Evolutionary conservation across 2,888 invertebrate species (phyloP).

Genomic region (Drosophila nigritarsus): DNA sequence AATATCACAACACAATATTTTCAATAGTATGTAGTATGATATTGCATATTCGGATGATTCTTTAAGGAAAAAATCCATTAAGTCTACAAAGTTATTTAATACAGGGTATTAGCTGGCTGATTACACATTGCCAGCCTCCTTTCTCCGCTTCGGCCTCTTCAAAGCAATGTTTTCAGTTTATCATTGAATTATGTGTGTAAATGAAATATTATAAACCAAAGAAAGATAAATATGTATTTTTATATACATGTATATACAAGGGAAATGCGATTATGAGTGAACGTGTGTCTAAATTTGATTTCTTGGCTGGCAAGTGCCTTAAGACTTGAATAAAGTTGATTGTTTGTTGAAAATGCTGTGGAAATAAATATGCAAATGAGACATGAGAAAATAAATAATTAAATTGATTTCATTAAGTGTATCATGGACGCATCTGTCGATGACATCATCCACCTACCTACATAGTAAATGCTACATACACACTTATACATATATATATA

Average conservation of each 20-base stretch:
- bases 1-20: neutral
- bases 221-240: neutral
- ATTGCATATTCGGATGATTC: no score
- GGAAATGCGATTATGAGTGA: neutral
- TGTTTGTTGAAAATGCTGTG: constrained; percentile 6
- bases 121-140: neutral
- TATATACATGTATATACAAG: neutral
- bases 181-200: neutral
- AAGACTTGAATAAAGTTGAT: constrained; percentile 9
- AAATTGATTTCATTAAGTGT: constrained; percentile 73
- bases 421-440: constrained; percentile 60
- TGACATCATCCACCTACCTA: constrained; percentile 47
- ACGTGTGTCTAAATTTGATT: neutral
- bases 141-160: neutral
- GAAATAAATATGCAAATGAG: constrained; percentile 70
- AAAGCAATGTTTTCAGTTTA: neutral
- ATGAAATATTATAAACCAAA: constrained; percentile 1
- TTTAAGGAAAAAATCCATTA: no score
- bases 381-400: constrained; percentile 67
- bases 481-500: no score
- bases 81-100: neutral
- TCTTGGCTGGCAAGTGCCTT: neutral
- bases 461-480: neutral
- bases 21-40: no score
- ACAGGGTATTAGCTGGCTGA: neutral